phyloP scores from a whole-genome alignment of 2,113 vertebrate genomes.

The Trogon surrucura region DNA sequence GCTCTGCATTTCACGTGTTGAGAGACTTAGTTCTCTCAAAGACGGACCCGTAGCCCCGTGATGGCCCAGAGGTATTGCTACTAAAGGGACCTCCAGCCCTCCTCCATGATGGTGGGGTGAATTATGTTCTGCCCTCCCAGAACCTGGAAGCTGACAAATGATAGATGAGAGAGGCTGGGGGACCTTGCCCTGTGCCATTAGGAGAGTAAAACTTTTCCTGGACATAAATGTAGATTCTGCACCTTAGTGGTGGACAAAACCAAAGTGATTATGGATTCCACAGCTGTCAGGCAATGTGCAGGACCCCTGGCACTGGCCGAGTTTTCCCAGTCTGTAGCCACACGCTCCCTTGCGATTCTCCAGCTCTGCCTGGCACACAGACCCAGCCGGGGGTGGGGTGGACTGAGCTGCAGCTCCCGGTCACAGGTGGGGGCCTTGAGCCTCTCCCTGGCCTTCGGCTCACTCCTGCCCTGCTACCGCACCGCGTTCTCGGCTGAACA shows the following conservation, averaged over 20 bases:
- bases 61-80: not conserved
- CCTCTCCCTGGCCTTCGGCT: not conserved
- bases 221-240: not conserved
- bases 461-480: not conserved
- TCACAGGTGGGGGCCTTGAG: not conserved
- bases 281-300: not conserved
- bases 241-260: not conserved
- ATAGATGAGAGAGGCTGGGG: not conserved
- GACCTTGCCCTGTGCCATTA: not conserved
- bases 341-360: not conserved
- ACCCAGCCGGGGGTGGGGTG: not conserved
- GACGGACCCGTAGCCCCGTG: not conserved
- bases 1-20: not conserved
- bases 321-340: not conserved
- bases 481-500: accelerated
- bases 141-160: not conserved
- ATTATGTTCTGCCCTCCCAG: not conserved
- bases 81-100: not conserved
- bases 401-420: not conserved
- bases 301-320: not conserved
- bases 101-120: not conserved
- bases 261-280: accelerated
- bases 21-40: not conserved
- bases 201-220: not conserved
- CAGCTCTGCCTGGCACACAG: not conserved